These are phyloP conservation scores for Siniperca obscura DNA, from an alignment of 2,797 vertebrate species.

Conservation along the genomic window DNA sequence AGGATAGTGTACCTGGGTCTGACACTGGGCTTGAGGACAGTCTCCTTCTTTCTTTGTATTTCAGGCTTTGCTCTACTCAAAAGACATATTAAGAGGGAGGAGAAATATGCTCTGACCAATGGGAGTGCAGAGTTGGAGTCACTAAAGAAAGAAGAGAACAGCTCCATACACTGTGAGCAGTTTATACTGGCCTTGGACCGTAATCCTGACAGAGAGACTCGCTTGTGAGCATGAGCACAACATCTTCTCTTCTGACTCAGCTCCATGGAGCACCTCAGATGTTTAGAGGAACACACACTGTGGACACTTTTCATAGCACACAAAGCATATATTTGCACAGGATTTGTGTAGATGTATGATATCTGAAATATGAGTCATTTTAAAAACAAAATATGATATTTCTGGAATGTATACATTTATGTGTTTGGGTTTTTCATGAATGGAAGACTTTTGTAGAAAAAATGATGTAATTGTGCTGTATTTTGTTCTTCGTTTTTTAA, in stretches of 20 bases:
- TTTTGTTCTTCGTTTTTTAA: constrained; percentile 59
- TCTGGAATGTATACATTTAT: constrained; percentile 64
- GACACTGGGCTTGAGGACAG: constrained; percentile 80
- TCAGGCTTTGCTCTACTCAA: constrained; percentile 79
- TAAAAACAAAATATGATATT: constrained; percentile 57
- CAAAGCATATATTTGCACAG: constrained; percentile 75
- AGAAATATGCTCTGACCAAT: constrained; percentile 68
- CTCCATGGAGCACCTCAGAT: constrained; percentile 12
- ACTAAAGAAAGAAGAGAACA: constrained; percentile 80
- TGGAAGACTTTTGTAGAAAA: constrained; percentile 57
- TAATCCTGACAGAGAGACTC: constrained; percentile 81
- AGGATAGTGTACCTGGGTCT: constrained; percentile 85
- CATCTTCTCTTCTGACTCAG: constrained; percentile 16
- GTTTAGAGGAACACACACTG: constrained; percentile 43
- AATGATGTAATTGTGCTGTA: constrained; percentile 50
- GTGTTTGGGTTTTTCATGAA: constrained; percentile 67
- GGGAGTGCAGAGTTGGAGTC: constrained; percentile 78
- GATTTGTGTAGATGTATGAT: constrained; percentile 59
- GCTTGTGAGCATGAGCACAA: constrained; percentile 69
- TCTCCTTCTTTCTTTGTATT: constrained; percentile 83
- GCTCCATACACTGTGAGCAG: constrained; percentile 71
- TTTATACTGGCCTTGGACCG: constrained; percentile 67
- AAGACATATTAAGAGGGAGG: constrained; percentile 73
- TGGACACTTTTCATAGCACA: constrained; percentile 68
- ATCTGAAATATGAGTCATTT: constrained; percentile 61